These are phyloP conservation scores for Eristalinus sepulchralis DNA, from an alignment of 2,888 invertebrate genomes.

Conservation along the genomic window DNA sequence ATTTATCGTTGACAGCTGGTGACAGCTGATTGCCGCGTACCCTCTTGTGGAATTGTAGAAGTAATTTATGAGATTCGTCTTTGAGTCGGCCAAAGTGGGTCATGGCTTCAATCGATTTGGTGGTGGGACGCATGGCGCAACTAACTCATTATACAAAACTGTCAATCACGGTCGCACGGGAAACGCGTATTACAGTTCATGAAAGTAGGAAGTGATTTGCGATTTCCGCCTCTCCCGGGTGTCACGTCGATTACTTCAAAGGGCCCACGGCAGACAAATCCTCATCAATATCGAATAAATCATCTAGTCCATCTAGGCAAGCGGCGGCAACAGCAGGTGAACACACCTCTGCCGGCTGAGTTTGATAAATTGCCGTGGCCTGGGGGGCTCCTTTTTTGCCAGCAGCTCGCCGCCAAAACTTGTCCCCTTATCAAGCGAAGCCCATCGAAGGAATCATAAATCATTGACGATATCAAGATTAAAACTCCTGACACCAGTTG, in stretches of 20 bases:
- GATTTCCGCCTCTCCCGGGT: not conserved
- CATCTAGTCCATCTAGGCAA: not conserved
- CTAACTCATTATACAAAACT: not conserved
- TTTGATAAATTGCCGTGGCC: not conserved
- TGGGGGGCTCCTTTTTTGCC: not conserved
- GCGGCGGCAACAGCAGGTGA: not conserved
- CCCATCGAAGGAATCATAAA: not conserved
- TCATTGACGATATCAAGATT: slow-evolving; percentile 1
- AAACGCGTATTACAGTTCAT: not conserved
- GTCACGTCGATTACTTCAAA: not conserved
- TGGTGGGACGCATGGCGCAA: too few relatives aligned
- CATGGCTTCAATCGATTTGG: not conserved
- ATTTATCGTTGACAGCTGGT: not conserved
- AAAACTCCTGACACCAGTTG: not conserved
- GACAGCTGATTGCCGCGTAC: not conserved
- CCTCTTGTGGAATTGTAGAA: not conserved
- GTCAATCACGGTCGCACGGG: not conserved
- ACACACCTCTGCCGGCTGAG: not conserved
- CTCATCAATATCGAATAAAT: not conserved
- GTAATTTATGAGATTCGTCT: not conserved
- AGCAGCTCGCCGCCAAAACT: not conserved
- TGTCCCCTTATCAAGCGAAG: not conserved
- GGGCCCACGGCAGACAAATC: not conserved
- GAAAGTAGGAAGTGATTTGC: not conserved
- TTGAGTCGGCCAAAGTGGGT: not conserved